phyloP scores from a whole-genome alignment of 2,797 vertebrate genomes.

The Rhodeus uyekii region DNA sequence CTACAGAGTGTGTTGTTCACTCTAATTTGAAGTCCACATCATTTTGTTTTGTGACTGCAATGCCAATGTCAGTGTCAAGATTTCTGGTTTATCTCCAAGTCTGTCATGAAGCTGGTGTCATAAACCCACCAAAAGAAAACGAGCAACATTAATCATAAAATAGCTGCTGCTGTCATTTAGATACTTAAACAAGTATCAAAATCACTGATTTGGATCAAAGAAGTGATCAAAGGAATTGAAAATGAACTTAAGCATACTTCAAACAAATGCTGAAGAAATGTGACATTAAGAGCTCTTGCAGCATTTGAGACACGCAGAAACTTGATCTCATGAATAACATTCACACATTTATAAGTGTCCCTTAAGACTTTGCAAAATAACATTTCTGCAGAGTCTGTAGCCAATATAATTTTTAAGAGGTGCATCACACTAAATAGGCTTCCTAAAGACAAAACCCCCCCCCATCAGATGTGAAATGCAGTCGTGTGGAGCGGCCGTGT shows the following conservation, averaged over 20 bases:
- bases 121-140: neutral
- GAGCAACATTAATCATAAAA: neutral
- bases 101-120: neutral
- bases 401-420: neutral
- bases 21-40: neutral
- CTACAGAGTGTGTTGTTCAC: neutral
- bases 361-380: neutral
- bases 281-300: neutral
- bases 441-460: neutral
- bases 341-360: neutral
- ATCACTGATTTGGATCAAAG: neutral
- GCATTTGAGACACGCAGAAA: neutral
- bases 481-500: slow-evolving; percentile 13
- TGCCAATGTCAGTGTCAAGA: neutral
- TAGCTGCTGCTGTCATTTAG: neutral
- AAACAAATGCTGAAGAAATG: neutral
- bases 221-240: no score
- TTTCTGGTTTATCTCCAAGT: neutral
- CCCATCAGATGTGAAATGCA: neutral
- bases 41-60: neutral
- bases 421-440: neutral
- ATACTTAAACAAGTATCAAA: neutral
- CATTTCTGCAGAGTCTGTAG: neutral
- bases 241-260: neutral
- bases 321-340: slow-evolving; percentile 14